Conservation (phyloP, 2,888 invertebrate genomes). For the Odontothrips loti region DNA sequence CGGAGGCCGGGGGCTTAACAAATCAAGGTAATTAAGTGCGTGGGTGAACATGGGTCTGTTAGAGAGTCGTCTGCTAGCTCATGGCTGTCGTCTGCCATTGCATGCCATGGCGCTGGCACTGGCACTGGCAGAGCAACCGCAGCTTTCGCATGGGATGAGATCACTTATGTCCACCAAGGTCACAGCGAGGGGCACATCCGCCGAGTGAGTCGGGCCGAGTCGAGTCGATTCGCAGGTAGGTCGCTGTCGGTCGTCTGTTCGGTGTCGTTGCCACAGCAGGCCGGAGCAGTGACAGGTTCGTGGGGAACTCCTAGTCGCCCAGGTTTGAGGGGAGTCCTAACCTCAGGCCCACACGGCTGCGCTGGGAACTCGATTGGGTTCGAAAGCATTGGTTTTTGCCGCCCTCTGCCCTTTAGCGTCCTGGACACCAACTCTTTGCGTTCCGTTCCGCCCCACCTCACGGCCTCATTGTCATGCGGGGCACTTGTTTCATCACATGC, state of each 20-base stretch:
- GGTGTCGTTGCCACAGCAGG: too few relatives aligned
- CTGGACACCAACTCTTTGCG: neutral
- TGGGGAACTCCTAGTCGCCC: neutral
- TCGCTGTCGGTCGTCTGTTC: neutral
- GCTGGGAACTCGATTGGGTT: neutral
- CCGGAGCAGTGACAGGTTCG: neutral
- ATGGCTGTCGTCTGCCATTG: neutral
- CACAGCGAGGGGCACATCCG: neutral
- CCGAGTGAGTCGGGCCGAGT: neutral
- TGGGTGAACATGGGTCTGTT: neutral
- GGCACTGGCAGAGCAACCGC: neutral
- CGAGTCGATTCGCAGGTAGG: conserved; percentile 1
- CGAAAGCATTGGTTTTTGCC: neutral
- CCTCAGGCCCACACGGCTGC: neutral
- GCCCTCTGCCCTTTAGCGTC: neutral
- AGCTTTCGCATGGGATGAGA: neutral
- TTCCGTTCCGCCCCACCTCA: neutral
- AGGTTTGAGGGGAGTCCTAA: neutral
- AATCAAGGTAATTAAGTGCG: neutral
- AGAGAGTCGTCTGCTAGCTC: neutral
- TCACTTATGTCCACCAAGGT: conserved; percentile 14
- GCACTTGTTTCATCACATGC: conserved; percentile 8
- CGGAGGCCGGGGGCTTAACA: neutral
- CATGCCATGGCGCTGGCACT: conserved; percentile 5
- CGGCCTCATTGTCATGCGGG: neutral